Base-by-base conservation (phyloP, 2,113 vertebrate species). In the Bombycilla garrulus region DNA sequence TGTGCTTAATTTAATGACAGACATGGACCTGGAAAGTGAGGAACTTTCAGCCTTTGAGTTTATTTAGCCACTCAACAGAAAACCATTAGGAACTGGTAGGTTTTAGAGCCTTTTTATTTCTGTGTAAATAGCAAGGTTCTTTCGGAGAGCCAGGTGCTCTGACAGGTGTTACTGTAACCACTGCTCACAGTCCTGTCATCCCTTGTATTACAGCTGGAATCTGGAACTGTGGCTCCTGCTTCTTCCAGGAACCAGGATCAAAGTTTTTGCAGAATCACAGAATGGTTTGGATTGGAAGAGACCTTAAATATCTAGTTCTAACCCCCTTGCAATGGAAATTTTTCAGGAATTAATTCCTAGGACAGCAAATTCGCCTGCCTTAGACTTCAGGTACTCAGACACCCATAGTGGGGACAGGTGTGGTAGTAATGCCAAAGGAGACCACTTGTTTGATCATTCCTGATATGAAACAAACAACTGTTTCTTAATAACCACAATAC, bases 11-110 rank as follows among this genome's bases (percentile, higher is more conserved):
- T 84, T 74, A 66, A 81, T 77, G 93, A 89, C 38, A 89, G 79
- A 89, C 15, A 1, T 12, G 24, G 29, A 33, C 33, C 69, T 81
- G 57, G 71, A 78, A 79, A 80, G 9, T 10, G 4, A 85, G 36
- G 48, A 78, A 77, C 77, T 77, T 84, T 42, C 40, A 64, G 40
- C 58, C 92, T 87, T 81, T 78, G 56, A 66, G 79, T 91, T 96
- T 94, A 45, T 92, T 95, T 92, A 86, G 82, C 45, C 57, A 78
- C 24, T 93, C 67, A 74, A n/a, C n/a, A 86, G 64, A 93, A 48
- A 33, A 80, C 21, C 56, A 88, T 66, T 76, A 86, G 82, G 82
- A 91, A 94, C 83, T 0, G 3, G 82, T 33, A 78, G 71, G 78
- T 67, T 91, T 83, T 38, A 40, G 54, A 10, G 58, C 2, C 44